A percentile compares a stretch with the other conserved stretches of the same genome.
Evolutionary conservation across 1,140 invertebrate species (phyloP).

Genomic region (Drosophila seguyi): DNA sequence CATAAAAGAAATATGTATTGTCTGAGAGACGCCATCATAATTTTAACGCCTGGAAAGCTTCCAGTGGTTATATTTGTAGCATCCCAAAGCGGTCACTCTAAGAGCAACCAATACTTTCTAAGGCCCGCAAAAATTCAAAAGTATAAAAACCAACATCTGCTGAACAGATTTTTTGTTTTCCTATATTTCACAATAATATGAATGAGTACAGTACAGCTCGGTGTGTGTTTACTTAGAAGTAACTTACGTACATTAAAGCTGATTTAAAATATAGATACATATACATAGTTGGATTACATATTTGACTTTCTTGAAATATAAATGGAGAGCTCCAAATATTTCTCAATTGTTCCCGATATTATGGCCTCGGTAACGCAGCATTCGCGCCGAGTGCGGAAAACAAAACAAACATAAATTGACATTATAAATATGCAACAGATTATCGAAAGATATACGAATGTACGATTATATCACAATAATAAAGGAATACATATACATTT

Average conservation of each 20-base stretch:
- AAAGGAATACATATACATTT: slow-evolving; percentile 83
- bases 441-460: slow-evolving; percentile 75
- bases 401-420: slow-evolving; percentile 56
- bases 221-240: slow-evolving; percentile 45
- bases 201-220: slow-evolving; percentile 47
- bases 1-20: too few species aligned
- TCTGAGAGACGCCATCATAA: too few species aligned
- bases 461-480: slow-evolving; percentile 83
- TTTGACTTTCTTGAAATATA: slow-evolving; percentile 52
- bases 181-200: slow-evolving; percentile 42
- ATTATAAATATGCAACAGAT: slow-evolving; percentile 83
- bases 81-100: neutral
- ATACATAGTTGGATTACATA: slow-evolving; percentile 41
- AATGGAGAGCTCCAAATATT: slow-evolving; percentile 40
- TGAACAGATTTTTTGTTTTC: slow-evolving; percentile 13
- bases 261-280: slow-evolving; percentile 65
- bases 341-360: slow-evolving; percentile 13
- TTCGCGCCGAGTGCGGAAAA: slow-evolving; percentile 36
- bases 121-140: slow-evolving; percentile 16
- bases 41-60: too few species aligned
- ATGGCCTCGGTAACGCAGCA: slow-evolving; percentile 31
- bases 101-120: neutral
- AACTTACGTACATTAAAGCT: slow-evolving; percentile 73
- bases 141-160: neutral
- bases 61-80: too few species aligned